Base-by-base conservation (phyloP, 2,113 vertebrate genomes). In the Guaruba guarouba region DNA sequence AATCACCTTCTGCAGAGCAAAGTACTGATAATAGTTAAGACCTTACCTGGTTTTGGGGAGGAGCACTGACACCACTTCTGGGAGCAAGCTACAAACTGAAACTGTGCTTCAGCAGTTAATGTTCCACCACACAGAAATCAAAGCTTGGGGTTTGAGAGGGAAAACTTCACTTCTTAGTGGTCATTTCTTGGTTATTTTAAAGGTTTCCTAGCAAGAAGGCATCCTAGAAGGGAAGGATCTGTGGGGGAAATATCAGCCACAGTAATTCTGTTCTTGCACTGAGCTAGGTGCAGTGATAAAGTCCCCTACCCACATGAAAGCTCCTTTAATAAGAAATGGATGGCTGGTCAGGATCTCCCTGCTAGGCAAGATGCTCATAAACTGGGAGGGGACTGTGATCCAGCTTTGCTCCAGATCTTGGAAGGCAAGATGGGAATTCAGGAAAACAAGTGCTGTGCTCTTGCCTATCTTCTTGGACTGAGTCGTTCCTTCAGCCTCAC, bases 271-370 rank as follows among this genome's bases (percentile, higher is more conserved):
- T 12, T 49, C 55, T 37, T 49, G 19, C 7, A 70, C 10, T n/a
- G 39, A 84, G 51, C n/a, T 18, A 51, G 43, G 43, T 1, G 5
- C n/a, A 76, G 49, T 0, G 0, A 10, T 35, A 31, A 55, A 62
- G 33, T 77, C 18, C 77, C 37, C 85, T 25, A 13, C 25, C 31
- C 2, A 1, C 37, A 8, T 4, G 23, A 93, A 81, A 88, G 23
- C 33, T 62, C 24, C 43, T 73, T 92, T 46, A 35, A 41, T 62
- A 67, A 64, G 2, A 29, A 85, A 29, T 37, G 25, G 29, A 48
- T 4, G 3, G 49, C 79, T 86, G 57, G 25, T 62, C 37, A 83
- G 37, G 25, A 59, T 44, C 46, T 33, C 55, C 57, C 78, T 29
- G 48, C 0, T 1, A 33, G 33, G 67, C 31, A 68, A 64, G 55